phyloP scores from a whole-genome alignment of 2,888 invertebrate genomes.

The Megalurothrips usitatus region DNA sequence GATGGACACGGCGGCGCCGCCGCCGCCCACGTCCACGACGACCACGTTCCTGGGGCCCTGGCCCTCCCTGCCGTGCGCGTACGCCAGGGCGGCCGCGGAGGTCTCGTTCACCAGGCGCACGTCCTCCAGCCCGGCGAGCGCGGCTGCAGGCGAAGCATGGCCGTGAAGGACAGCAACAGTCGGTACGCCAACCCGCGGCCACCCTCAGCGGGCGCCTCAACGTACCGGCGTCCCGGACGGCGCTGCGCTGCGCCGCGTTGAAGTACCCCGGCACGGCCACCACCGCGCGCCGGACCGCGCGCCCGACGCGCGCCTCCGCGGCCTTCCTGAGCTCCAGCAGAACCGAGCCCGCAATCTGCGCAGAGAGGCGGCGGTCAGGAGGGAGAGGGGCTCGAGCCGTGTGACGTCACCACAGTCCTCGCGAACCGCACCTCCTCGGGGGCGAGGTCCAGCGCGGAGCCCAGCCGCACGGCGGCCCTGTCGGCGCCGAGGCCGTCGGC shows the following conservation, averaged over 20 bases:
- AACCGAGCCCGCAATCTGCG: background rate
- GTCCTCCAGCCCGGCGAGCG: background rate
- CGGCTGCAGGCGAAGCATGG: background rate
- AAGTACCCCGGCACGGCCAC: background rate
- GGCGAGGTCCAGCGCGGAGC: background rate
- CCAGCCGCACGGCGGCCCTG: background rate
- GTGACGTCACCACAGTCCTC: background rate
- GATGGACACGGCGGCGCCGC: background rate
- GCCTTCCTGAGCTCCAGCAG: background rate
- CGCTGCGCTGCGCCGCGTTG: background rate
- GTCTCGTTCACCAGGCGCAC: background rate
- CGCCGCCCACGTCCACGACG: slow-evolving; percentile 4
- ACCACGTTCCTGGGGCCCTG: background rate
- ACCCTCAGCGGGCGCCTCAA: background rate
- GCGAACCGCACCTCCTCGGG: background rate
- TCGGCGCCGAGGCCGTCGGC: background rate
- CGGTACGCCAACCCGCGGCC: background rate
- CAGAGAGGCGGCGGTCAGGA: background rate
- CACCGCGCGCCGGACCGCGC: background rate
- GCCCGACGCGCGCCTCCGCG: background rate
- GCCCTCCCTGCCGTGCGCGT: background rate
- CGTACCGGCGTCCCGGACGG: background rate
- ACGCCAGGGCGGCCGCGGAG: background rate
- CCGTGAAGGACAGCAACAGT: background rate
- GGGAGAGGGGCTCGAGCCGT: too few species aligned